phyloP scores from a whole-genome alignment of 2,888 invertebrate genomes.

The Machimus atricapillus region DNA sequence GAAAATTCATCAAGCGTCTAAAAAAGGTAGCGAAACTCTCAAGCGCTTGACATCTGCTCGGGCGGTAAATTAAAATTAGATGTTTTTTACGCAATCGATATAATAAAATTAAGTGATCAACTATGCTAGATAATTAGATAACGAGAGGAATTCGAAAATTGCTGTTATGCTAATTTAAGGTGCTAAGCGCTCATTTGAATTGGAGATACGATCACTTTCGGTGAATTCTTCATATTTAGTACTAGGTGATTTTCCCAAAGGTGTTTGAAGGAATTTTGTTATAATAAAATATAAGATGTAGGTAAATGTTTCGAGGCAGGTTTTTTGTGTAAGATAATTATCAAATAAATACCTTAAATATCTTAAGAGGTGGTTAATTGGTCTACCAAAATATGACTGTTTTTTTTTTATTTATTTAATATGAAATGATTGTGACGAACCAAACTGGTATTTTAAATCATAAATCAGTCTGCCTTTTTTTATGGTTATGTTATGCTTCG shows the following conservation, averaged over 20 bases:
- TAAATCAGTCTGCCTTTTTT: too few relatives aligned
- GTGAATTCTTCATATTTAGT: neutral
- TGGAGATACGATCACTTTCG: neutral
- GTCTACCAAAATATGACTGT: too few relatives aligned
- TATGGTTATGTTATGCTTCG: too few relatives aligned
- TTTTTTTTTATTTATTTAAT: too few relatives aligned
- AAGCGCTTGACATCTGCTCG: neutral
- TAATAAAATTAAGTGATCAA: neutral
- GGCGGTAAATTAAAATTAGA: neutral
- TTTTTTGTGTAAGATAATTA: neutral
- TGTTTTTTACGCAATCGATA: neutral
- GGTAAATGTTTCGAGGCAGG: neutral
- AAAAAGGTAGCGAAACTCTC: neutral
- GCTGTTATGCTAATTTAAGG: neutral
- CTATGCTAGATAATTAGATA: neutral
- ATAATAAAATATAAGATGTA: neutral
- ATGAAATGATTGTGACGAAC: too few relatives aligned
- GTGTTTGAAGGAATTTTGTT: neutral
- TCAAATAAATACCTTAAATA: neutral
- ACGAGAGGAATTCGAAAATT: neutral
- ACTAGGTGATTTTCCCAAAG: neutral
- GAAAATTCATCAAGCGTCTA: neutral
- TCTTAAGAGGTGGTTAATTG: neutral
- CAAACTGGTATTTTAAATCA: too few relatives aligned
- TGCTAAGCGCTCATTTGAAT: neutral